Evolutionary conservation across 2,113 vertebrate genomes (phyloP).

Genomic region (Ramphastos sulfuratus): DNA sequence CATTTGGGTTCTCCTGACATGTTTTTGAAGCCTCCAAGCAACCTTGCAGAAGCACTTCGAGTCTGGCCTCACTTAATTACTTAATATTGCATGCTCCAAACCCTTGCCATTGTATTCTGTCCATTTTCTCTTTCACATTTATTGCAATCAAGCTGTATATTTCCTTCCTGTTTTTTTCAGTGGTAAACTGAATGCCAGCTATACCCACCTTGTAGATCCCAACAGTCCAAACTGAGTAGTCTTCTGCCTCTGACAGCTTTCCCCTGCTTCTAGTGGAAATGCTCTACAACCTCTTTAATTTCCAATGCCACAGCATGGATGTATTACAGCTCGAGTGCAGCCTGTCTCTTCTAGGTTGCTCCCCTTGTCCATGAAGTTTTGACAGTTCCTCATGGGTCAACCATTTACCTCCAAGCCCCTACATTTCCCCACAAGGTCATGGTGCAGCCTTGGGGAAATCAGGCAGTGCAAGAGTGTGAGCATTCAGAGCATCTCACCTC

Average conservation of each 20-base stretch:
- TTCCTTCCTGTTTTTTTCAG: background rate
- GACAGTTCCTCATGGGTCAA: background rate
- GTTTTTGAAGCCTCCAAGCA: background rate
- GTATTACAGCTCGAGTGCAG: background rate
- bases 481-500: background rate
- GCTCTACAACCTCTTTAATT: background rate
- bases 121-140: background rate
- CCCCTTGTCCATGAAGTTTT: background rate
- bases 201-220: background rate
- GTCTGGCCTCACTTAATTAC: background rate
- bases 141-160: fast-evolving
- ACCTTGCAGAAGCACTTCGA: background rate
- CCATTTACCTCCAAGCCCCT: background rate
- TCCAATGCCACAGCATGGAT: background rate
- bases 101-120: background rate
- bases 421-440: fast-evolving
- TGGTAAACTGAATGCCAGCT: background rate
- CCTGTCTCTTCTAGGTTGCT: background rate
- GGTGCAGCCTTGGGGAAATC: fast-evolving
- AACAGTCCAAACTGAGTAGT: background rate
- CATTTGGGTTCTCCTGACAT: background rate
- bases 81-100: background rate
- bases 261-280: background rate
- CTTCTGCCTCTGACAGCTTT: background rate
- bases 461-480: background rate